Evolutionary conservation across 2,888 invertebrate genomes (phyloP).

Genomic region (Eupeodes latifasciatus): DNA sequence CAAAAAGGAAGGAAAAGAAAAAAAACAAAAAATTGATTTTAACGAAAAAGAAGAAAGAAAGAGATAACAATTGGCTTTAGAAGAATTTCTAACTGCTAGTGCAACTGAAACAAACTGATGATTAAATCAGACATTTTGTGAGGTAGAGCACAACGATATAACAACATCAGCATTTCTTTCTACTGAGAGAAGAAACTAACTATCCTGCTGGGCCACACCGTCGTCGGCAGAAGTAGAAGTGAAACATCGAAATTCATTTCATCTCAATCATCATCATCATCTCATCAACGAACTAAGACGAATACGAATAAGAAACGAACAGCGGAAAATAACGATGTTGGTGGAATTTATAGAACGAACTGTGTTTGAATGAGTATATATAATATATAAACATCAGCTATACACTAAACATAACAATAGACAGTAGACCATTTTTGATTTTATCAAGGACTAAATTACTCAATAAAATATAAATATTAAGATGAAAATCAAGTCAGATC

Average conservation of each 20-base stretch:
- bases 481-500: too few species aligned
- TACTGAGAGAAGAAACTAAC: slow-evolving; percentile 31
- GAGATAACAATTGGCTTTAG: slow-evolving; percentile 33
- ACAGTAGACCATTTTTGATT: not conserved
- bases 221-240: slow-evolving; percentile 38
- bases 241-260: slow-evolving; percentile 59
- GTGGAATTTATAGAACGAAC: slow-evolving; percentile 3
- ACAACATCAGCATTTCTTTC: slow-evolving; percentile 2
- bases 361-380: slow-evolving; percentile 27
- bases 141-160: slow-evolving; percentile 60
- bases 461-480: too few species aligned
- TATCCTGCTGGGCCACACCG: slow-evolving; percentile 8
- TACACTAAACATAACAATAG: not conserved
- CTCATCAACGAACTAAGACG: slow-evolving; percentile 36
- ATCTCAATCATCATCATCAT: slow-evolving; percentile 49
- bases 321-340: slow-evolving; percentile 5
- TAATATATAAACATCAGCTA: not conserved
- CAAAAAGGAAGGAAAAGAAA: slow-evolving; percentile 36
- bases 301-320: not conserved
- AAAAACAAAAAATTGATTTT: slow-evolving; percentile 71
- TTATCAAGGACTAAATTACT: not conserved
- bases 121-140: slow-evolving; percentile 70
- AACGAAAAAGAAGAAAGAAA: slow-evolving; percentile 69
- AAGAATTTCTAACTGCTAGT: slow-evolving; percentile 14
- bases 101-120: slow-evolving; percentile 61